Evolutionary conservation across 1,140 invertebrate species (phyloP).

Genomic region (Neotoxoptera formosana): DNA sequence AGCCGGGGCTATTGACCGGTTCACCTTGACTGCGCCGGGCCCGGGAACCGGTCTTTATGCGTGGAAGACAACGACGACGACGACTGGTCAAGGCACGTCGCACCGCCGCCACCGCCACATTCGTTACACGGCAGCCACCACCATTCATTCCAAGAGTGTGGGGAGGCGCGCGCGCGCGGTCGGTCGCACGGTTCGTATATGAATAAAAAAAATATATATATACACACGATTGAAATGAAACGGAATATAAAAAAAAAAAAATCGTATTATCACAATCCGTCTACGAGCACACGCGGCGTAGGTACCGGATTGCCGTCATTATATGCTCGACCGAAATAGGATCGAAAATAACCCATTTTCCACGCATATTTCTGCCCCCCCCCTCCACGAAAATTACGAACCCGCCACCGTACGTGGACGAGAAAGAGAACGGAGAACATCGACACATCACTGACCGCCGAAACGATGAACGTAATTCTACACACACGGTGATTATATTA

Average conservation of each 20-base stretch:
- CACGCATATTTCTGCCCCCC: no score
- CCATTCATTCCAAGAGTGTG: background rate
- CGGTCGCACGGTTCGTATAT: background rate
- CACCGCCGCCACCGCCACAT: background rate
- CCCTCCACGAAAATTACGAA: no score
- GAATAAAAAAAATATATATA: background rate
- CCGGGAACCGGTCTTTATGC: slow-evolving; percentile 52
- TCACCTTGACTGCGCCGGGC: slow-evolving; percentile 51
- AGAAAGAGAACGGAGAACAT: no score
- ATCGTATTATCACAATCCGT: background rate
- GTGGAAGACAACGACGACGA: slow-evolving; percentile 47
- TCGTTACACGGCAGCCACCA: slow-evolving; percentile 9
- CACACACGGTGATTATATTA: background rate
- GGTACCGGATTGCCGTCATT: background rate
- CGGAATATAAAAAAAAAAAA: background rate
- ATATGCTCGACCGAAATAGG: background rate
- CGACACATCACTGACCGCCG: background rate
- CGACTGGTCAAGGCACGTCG: slow-evolving; percentile 44
- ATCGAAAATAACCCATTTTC: background rate
- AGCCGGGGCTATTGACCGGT: slow-evolving; percentile 56
- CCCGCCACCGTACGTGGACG: no score
- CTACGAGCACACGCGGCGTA: background rate
- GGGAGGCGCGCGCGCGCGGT: no score
- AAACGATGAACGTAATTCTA: background rate
- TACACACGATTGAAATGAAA: background rate